These are phyloP conservation scores for Oikopleura albicans DNA, from an alignment of 23 tunicate genomes.

Conservation along the genomic window DNA sequence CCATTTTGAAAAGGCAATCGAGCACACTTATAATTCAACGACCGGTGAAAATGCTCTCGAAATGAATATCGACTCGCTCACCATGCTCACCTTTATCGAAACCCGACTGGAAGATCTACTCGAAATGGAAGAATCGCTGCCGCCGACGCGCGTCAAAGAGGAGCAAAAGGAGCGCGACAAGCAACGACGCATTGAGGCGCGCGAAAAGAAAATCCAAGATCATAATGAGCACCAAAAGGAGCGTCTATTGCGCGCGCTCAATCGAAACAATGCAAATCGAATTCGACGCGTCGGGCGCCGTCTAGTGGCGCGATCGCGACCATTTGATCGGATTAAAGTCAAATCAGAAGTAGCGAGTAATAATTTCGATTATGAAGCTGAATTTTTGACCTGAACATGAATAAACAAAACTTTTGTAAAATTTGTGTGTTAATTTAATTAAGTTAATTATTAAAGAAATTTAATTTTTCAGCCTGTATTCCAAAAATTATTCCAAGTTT, in stretches of 20 bases:
- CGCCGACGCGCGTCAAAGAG: not conserved
- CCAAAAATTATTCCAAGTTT: too few relatives aligned
- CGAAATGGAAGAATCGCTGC: not conserved
- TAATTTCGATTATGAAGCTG: too few relatives aligned
- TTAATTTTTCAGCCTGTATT: too few relatives aligned
- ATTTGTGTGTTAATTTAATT: too few relatives aligned
- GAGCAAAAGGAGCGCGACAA: not conserved
- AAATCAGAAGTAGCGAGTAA: too few relatives aligned
- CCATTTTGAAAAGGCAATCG: not conserved
- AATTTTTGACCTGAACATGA: too few relatives aligned
- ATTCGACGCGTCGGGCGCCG: not conserved
- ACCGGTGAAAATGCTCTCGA: not conserved
- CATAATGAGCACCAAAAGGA: not conserved
- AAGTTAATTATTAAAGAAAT: too few relatives aligned
- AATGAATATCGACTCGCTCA: not conserved
- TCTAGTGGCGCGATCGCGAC: not conserved
- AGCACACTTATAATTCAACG: not conserved
- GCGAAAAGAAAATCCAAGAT: not conserved
- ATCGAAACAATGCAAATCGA: not conserved
- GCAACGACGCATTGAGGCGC: not conserved
- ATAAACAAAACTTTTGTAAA: too few relatives aligned
- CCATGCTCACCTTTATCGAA: conserved; percentile 14
- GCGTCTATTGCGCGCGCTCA: not conserved
- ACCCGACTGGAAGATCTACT: not conserved
- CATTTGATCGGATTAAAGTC: too few relatives aligned